A percentile compares a stretch with the other conserved stretches of the same genome.
Evolutionary conservation across 2,113 vertebrate genomes (phyloP).

Genomic region (Corvus hawaiiensis): DNA sequence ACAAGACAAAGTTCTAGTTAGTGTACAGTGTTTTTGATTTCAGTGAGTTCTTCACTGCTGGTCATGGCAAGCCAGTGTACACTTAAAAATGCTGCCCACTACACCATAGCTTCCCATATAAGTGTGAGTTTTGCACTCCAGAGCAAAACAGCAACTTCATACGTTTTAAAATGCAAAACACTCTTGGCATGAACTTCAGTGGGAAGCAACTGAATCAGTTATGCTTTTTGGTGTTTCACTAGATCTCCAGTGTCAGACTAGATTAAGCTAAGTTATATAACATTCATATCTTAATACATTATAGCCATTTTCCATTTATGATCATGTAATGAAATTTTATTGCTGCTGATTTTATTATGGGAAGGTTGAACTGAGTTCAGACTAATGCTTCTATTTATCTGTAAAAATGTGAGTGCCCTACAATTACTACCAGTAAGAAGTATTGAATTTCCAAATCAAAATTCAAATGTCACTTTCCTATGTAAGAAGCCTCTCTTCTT

Average conservation of each 20-base stretch:
- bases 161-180: neutral
- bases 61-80: neutral
- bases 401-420: neutral
- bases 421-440: neutral
- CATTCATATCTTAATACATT: neutral
- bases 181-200: neutral
- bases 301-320: neutral
- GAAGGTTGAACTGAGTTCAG: neutral
- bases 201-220: neutral
- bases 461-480: neutral
- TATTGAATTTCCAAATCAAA: neutral
- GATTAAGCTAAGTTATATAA: neutral
- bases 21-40: neutral
- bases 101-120: neutral
- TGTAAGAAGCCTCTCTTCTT: neutral
- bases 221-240: neutral
- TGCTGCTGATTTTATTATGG: neutral
- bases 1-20: neutral
- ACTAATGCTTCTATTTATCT: neutral
- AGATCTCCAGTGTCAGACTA: neutral
- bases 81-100: neutral
- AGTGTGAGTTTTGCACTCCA: neutral
- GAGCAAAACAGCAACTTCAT: neutral
- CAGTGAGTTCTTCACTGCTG: neutral
- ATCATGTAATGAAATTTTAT: neutral